Conservation (phyloP, 2,113 vertebrate species). For the Labrus mixtus region DNA sequence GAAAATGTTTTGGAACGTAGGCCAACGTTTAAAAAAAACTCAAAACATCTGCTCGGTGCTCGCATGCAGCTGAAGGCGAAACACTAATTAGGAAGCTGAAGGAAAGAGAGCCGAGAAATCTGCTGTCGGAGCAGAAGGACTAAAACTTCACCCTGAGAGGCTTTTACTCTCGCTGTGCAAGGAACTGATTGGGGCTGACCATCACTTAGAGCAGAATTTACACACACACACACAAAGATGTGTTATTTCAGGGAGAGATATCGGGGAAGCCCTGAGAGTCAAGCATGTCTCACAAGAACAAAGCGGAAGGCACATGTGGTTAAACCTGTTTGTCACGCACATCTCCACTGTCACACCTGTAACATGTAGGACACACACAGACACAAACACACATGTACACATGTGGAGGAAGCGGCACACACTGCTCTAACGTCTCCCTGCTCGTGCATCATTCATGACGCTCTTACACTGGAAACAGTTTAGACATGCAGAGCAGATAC, state of each 20-base stretch:
- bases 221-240: too few species aligned
- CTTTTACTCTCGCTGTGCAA: conserved; percentile 1
- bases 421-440: conserved; percentile 15
- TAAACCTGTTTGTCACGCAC: conserved; percentile 13
- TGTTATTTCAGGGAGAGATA: background rate
- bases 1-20: background rate
- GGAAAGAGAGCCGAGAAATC: background rate
- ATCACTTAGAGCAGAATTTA: background rate
- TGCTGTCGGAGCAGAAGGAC: conserved; percentile 8
- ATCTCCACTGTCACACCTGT: background rate
- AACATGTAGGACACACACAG: conserved; percentile 5
- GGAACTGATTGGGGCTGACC: too few species aligned
- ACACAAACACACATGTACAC: background rate
- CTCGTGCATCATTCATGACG: conserved; percentile 66
- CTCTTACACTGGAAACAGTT: conserved; percentile 16
- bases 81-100: conserved; percentile 35
- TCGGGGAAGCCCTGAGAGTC: background rate
- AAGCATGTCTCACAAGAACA: background rate
- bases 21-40: background rate
- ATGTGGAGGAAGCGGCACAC: background rate
- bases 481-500: background rate
- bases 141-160: background rate
- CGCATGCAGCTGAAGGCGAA: conserved; percentile 28
- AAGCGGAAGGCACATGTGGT: background rate
- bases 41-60: conserved; percentile 42